Evolutionary conservation across 2,113 vertebrate species (phyloP).

Genomic region (Holacanthus passer): DNA sequence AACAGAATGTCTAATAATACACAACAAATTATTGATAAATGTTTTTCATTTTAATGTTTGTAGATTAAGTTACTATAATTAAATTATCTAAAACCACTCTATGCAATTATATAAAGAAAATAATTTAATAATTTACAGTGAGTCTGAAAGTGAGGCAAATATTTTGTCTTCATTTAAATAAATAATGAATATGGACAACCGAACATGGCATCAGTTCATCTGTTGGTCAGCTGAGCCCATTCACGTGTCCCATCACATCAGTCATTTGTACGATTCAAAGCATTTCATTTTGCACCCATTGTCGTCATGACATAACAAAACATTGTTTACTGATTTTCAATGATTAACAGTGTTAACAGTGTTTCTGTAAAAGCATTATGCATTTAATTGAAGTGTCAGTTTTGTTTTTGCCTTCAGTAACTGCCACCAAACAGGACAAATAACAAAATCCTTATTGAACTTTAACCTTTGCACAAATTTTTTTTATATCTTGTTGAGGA

Average conservation of each 20-base stretch:
- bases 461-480: slow-evolving; percentile 3
- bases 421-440: slow-evolving; percentile 18
- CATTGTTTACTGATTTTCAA: slow-evolving; percentile 10
- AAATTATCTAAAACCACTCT: slow-evolving; percentile 1
- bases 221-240: slow-evolving; percentile 43
- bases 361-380: background rate
- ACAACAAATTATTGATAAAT: slow-evolving; percentile 7
- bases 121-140: background rate
- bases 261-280: slow-evolving; percentile 31
- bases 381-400: slow-evolving; percentile 7
- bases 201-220: slow-evolving; percentile 45
- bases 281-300: slow-evolving; percentile 28
- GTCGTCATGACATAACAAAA: slow-evolving; percentile 14
- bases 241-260: slow-evolving; percentile 26
- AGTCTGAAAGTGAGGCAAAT: slow-evolving; percentile 33
- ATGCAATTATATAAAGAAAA: slow-evolving; percentile 24
- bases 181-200: slow-evolving; percentile 41
- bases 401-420: slow-evolving; percentile 13
- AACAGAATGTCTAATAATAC: slow-evolving; percentile 34
- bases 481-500: background rate
- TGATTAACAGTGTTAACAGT: slow-evolving; percentile 9
- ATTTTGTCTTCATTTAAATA: slow-evolving; percentile 57
- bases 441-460: slow-evolving; percentile 22
- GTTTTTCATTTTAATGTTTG: slow-evolving; percentile 5
- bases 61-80: slow-evolving; percentile 23